phyloP scores from a whole-genome alignment of 2,113 vertebrate species.

The Daboia siamensis region DNA sequence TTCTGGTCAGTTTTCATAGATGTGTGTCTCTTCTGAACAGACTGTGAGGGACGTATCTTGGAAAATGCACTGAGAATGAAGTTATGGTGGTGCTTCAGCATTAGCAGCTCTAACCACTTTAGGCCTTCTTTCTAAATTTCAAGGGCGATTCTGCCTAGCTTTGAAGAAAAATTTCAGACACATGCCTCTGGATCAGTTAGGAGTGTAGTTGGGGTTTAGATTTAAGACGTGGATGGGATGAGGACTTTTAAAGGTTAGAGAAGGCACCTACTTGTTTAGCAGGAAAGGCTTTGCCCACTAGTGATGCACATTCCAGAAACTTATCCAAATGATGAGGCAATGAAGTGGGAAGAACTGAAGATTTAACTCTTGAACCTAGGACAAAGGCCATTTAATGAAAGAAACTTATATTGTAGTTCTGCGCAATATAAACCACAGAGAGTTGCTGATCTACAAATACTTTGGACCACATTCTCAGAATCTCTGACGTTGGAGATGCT shows the following conservation, averaged over 20 bases:
- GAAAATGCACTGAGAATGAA: fast-evolving
- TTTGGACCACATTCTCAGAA: background rate
- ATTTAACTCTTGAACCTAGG: conserved; percentile 34
- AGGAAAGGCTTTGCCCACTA: background rate
- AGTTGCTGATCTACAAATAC: background rate
- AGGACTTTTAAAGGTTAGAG: background rate
- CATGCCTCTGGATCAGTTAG: background rate
- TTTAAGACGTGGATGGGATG: background rate
- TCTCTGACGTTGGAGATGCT: background rate
- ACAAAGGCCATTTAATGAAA: conserved; percentile 23
- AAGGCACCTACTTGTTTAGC: background rate
- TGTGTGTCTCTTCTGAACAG: background rate
- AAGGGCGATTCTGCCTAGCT: background rate
- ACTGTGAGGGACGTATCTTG: background rate
- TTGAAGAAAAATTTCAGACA: background rate
- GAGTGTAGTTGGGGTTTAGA: fast-evolving
- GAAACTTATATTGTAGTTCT: fast-evolving
- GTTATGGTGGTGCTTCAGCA: fast-evolving
- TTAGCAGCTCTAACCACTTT: background rate
- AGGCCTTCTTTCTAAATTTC: fast-evolving
- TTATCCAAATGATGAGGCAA: background rate
- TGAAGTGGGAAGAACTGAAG: conserved; percentile 29
- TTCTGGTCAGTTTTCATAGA: background rate
- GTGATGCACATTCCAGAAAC: fast-evolving
- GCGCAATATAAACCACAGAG: background rate